phyloP scores from a whole-genome alignment of 1,140 invertebrate genomes.

The Trachymyrmex septentrionalis region DNA sequence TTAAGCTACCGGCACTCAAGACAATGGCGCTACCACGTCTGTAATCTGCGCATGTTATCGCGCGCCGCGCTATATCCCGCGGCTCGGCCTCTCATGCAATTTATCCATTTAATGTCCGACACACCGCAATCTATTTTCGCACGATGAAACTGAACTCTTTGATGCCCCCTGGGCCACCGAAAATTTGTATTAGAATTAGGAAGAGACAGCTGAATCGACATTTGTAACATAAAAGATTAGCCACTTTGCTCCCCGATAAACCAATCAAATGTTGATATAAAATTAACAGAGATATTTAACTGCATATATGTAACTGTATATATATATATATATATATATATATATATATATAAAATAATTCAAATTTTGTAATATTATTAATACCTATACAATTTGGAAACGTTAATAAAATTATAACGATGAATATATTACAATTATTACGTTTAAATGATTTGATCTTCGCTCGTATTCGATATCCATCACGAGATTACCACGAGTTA shows the following conservation, averaged over 20 bases:
- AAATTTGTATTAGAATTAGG: constrained; percentile 31
- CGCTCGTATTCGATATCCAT: constrained; percentile 12
- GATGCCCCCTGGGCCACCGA: constrained; percentile 6
- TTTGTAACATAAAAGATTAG: neutral
- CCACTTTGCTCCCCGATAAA: too few relatives aligned
- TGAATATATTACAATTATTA: constrained; percentile 25
- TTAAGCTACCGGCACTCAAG: constrained; percentile 67
- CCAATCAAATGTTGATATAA: neutral
- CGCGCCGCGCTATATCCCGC: constrained; percentile 31
- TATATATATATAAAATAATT: neutral
- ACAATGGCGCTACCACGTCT: constrained; percentile 59
- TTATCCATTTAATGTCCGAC: constrained; percentile 51
- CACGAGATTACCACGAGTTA: constrained; percentile 59
- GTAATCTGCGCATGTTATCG: constrained; percentile 64
- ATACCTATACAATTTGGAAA: neutral
- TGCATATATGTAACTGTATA: neutral
- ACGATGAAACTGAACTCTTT: constrained; percentile 45
- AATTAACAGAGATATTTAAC: neutral
- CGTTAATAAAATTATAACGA: neutral
- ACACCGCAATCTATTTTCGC: constrained; percentile 56
- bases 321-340: neutral
- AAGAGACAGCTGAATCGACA: constrained; percentile 14
- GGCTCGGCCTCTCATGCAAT: constrained; percentile 47
- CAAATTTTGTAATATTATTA: neutral
- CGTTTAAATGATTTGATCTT: constrained; percentile 7